These are phyloP conservation scores for Rhopalosiphum nymphaeae DNA, from an alignment of 2,888 invertebrate species.

Conservation along the genomic window DNA sequence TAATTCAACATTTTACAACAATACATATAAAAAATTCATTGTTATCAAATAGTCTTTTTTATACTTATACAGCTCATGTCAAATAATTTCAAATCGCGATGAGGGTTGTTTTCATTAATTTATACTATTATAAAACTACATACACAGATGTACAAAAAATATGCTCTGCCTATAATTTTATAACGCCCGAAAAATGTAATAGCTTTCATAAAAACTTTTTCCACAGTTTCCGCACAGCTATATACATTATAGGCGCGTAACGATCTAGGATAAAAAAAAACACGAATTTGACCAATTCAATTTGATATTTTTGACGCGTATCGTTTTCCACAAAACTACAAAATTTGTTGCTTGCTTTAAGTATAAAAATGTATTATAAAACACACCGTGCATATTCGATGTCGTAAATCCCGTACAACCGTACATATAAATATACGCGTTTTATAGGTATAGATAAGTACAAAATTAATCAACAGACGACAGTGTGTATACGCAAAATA, in stretches of 20 bases:
- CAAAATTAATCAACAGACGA: background rate
- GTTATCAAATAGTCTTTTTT: background rate
- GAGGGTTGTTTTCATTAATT: background rate
- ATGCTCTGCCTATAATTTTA: background rate
- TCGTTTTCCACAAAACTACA: background rate
- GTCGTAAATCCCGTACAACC: background rate
- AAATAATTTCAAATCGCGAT: background rate
- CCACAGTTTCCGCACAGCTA: background rate
- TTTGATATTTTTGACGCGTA: background rate
- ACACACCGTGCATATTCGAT: background rate
- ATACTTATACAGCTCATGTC: background rate
- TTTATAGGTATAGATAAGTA: background rate
- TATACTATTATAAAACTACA: background rate
- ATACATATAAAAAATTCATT: background rate
- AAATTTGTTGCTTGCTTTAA: background rate
- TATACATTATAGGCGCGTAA: background rate
- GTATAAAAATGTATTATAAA: background rate
- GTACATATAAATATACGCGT: background rate
- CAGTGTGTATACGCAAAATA: background rate
- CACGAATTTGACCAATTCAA: background rate
- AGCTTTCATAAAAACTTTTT: background rate
- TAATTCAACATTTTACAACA: background rate
- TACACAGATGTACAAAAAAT: background rate
- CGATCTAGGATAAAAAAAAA: background rate
- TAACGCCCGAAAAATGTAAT: background rate